Evolutionary conservation across 2,888 invertebrate genomes (phyloP), one percentile per base, ranked within the genome.

Genomic region (Spatulosminthurus flaviceps): DNA sequence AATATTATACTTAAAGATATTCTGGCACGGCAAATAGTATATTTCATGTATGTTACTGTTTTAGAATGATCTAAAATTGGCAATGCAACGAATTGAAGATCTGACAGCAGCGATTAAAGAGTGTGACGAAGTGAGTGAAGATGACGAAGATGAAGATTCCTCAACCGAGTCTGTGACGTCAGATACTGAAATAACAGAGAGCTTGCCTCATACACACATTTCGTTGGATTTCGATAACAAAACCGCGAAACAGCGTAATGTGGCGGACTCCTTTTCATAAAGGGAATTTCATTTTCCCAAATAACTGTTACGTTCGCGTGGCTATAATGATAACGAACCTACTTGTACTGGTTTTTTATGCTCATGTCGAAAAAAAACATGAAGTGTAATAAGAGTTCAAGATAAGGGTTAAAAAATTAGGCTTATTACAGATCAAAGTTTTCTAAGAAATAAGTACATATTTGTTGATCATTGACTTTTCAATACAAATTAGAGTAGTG

Each of bases 81-180:
- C 97, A 4, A 90, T 96, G 80, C 92, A 96, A 83, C 90, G 97
- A 81, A 96, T 97, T 85, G 92, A 95, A 70, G 96, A 96, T 87
- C 89, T 98, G 82, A 97, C 97, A 87, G 93, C 94, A 86, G 97
- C 96, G 81, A 94, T 97, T 87, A 95, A 96, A 84, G 96, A 94
- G 0, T 95, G 94, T 86, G 84, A 83, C 79, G 86, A 84, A 79
- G 82, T 82, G 72, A 84, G 82, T 70, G 84, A 84, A 34, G 85
- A 85, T 70, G 84, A 85, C 60, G 85, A 85, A 73, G 84, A 83
- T 41, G 84, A 85, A 64, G 86, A 86, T 77, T 84, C 84, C 26
- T 84, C 84, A 19, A 85, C 85, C 34, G 85, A 85, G 76, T 84
- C 84, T 28, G 83, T 85, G 42, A 74, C 82, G 41, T 85, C 85